Evolutionary conservation across 2,888 invertebrate species (phyloP), one percentile per base, ranked within the genome.

Genomic region (Lithosia quadra): DNA sequence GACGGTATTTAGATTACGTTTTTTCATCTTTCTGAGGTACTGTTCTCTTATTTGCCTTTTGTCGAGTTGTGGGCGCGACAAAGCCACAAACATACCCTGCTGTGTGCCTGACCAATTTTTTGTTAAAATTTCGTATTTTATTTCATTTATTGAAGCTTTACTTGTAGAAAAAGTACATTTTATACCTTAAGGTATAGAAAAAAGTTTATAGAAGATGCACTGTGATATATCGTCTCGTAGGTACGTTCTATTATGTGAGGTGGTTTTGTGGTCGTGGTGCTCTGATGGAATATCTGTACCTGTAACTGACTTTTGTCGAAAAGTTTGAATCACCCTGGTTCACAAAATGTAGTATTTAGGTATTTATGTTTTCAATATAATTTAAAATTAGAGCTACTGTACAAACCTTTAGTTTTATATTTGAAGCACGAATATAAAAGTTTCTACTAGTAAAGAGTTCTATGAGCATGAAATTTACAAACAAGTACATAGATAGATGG

Each of bases 1-100:
- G 87, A 89, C 82, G 86, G 90, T 93, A 94, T 93, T 94, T 94
- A 92, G 92, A 92, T 92, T 91, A 89, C 90, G 88, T 94, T 94
- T 94, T 93, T 90, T 92, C 86, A 79, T 70, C 65, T 71, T 75
- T 78, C 86, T 86, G 81, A 82, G 84, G 90, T 83, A 92, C 87
- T 93, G 92, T 94, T 94, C 94, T 91, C 92, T 93, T 94, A 94
- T 94, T 94, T 94, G 94, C 92, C 93, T 90, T 92, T 95, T 95
- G 94, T 94, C 85, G 85, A 85, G 88, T 90, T 90, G 93, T 94
- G 93, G 95, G 95, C 93, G 93, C 94, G 95, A 94, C 94, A 93
- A 92, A 89, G 91, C 94, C 94, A 88, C 94, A 94, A 94, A 93
- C 92, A 92, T 90, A 85, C 90, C 94, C 92, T 88, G 94, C 94